A percentile compares a stretch with the other conserved stretches of the same genome.
Evolutionary conservation across 2,888 invertebrate species (phyloP).

Genomic region (Ichneumon xanthorius): DNA sequence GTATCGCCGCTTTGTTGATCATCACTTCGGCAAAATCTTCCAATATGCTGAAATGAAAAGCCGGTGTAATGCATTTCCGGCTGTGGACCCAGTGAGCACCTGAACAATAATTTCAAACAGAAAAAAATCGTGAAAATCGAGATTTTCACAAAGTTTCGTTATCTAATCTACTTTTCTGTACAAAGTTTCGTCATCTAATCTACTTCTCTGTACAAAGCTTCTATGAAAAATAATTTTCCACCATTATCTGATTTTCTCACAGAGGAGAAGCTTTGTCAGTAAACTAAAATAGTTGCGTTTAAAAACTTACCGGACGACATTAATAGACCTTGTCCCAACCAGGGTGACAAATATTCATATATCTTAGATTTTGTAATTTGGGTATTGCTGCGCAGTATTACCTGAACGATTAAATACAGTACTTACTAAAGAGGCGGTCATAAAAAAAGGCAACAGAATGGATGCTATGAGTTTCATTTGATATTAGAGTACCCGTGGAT

Average conservation of each 20-base stretch:
- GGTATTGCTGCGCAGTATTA: slow-evolving; percentile 83
- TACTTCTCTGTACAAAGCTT: too few species aligned
- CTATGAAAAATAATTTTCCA: too few species aligned
- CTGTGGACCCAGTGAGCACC: slow-evolving; percentile 85
- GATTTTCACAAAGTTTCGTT: too few species aligned
- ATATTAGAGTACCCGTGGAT: too few species aligned
- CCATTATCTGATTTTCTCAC: too few species aligned
- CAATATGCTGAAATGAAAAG: slow-evolving; percentile 86
- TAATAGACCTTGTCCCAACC: slow-evolving; percentile 85
- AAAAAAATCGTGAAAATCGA: too few species aligned
- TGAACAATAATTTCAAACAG: slow-evolving; percentile 58
- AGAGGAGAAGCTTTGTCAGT: too few species aligned
- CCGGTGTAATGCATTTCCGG: slow-evolving; percentile 86
- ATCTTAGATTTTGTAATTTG: slow-evolving; percentile 84
- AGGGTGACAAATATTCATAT: slow-evolving; percentile 84
- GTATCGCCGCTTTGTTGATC: slow-evolving; percentile 85
- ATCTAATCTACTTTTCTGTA: too few species aligned
- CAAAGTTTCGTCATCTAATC: too few species aligned
- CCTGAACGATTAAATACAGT: slow-evolving; percentile 73
- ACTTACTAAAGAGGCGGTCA: not conserved
- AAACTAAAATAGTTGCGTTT: too few species aligned
- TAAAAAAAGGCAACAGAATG: too few species aligned
- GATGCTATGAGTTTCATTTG: too few species aligned
- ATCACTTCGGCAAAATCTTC: slow-evolving; percentile 85
- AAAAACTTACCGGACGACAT: slow-evolving; percentile 82